Evolutionary conservation across 2,888 invertebrate genomes (phyloP), one percentile per base, ranked within the genome.

Genomic region (Polymixis lichenea): DNA sequence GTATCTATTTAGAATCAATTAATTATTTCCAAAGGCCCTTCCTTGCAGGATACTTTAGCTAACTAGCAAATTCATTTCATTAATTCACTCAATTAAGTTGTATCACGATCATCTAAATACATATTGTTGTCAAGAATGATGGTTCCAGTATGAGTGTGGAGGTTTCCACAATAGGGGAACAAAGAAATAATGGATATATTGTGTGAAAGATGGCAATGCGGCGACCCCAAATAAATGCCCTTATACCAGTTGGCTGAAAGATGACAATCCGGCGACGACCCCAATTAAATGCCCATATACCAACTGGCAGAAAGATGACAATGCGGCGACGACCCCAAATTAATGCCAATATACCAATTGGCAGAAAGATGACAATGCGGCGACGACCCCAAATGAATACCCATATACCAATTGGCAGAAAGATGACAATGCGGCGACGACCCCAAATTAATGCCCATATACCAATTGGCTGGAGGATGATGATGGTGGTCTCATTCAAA

Each of bases 11-110:
- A 13, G 22, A 32, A 43, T 43, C 9, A 51, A 49, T 70, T 0
- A 78, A 79, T 68, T 4, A 56, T 56, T 66, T n/a, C 7, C 9
- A n/a, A 7, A 38, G 17, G 3, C 4, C 28, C 13, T 77, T 46
- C 7, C 22, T 67, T 22, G 11, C 1, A 67, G n/a, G 17, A 28
- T 61, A 5, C 4, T 32, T 7, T 11, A 71, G 49, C 25, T 13
- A 51, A 46, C 43, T 46, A 11, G 46, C 7, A 64, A 25, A 64
- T 46, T 43, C 25, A 32, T 32, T 32, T 60, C 0, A 62, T 64
- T 17, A 1, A 64, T 43, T 43, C 0, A 43, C 43, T 43, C 5
- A 17, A 62, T n/a, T 32, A 32, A 17, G 32, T 28, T 6, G 28
- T 0, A 58, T 43, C 19, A n/a, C 13, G 7, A 38, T 7, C 13